Evolutionary conservation across 2,888 invertebrate species (phyloP).

Genomic region (Beris morrisii): DNA sequence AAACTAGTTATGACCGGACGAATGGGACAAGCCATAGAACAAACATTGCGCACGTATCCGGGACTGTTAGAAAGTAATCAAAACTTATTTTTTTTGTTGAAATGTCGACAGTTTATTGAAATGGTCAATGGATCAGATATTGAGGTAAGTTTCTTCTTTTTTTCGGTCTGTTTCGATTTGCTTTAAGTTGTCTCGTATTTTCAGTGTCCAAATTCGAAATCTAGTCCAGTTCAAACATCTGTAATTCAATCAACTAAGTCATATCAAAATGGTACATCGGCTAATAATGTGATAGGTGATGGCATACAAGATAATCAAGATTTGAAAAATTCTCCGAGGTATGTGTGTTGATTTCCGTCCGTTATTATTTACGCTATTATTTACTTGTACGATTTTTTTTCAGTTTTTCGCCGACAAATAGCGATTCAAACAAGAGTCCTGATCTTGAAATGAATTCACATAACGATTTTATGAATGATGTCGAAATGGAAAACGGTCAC

Average conservation of each 20-base stretch:
- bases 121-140: constrained; percentile 93
- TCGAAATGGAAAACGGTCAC: constrained; percentile 58
- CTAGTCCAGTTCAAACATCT: constrained; percentile 69
- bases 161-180: background rate
- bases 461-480: constrained; percentile 52
- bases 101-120: constrained; percentile 98
- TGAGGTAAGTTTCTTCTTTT: constrained; percentile 60
- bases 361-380: background rate
- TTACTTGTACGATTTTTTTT: constrained; percentile 14
- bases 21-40: constrained; percentile 93
- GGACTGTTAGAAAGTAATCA: constrained; percentile 88
- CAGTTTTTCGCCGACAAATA: constrained; percentile 44
- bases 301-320: constrained; percentile 62
- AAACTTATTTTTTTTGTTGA: constrained; percentile 91
- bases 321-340: constrained; percentile 56
- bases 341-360: constrained; percentile 4
- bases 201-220: constrained; percentile 49
- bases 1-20: constrained; percentile 88
- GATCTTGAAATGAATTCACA: constrained; percentile 43
- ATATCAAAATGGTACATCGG: constrained; percentile 54
- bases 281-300: constrained; percentile 50
- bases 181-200: constrained; percentile 34
- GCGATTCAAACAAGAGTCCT: constrained; percentile 45
- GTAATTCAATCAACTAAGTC: constrained; percentile 78
- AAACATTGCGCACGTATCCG: constrained; percentile 87